A percentile compares a stretch with the other conserved stretches of the same genome.
phyloP scores from a whole-genome alignment of 2,888 invertebrate species.

The Drosophila suboccidentalis region DNA sequence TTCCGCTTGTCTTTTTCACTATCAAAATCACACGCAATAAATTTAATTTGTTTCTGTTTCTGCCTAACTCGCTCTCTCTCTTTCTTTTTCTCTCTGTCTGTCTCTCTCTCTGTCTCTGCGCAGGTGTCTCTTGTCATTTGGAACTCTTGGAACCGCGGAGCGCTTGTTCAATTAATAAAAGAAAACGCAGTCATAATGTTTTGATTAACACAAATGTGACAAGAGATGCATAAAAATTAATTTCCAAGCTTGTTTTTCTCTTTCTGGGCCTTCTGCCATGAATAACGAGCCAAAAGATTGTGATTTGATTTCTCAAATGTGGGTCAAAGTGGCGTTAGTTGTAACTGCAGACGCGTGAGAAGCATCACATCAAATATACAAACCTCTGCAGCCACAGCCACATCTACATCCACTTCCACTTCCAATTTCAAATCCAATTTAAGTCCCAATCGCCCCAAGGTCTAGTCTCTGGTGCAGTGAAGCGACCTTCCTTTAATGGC shows the following conservation, averaged over 20 bases:
- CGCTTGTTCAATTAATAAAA: conserved; percentile 75
- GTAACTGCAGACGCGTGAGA: conserved; percentile 74
- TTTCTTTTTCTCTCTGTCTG: neutral
- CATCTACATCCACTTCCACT: neutral
- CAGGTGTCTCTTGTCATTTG: conserved; percentile 30
- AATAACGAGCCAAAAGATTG: conserved; percentile 31
- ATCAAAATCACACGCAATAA: conserved; percentile 81
- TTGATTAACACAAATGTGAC: conserved; percentile 79
- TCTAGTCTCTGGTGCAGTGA: conserved; percentile 47
- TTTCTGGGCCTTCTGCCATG: conserved; percentile 18
- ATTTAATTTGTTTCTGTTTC: conserved; percentile 60
- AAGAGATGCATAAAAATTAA: conserved; percentile 74
- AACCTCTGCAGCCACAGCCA: neutral
- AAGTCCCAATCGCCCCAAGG: conserved; percentile 56
- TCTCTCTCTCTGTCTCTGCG: neutral
- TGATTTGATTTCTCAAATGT: conserved; percentile 57
- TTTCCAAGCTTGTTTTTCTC: conserved; percentile 66
- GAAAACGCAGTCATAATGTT: conserved; percentile 79
- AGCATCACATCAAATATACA: conserved; percentile 24
- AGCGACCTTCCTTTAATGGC: conserved; percentile 76
- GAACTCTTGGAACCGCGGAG: conserved; percentile 12
- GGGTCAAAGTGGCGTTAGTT: conserved; percentile 63
- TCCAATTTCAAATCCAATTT: conserved; percentile 22
- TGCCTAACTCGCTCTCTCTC: neutral
- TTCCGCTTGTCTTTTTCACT: conserved; percentile 64